These are phyloP conservation scores for Eubucco bourcierii DNA, from an alignment of 2,113 vertebrate species.

Conservation along the genomic window DNA sequence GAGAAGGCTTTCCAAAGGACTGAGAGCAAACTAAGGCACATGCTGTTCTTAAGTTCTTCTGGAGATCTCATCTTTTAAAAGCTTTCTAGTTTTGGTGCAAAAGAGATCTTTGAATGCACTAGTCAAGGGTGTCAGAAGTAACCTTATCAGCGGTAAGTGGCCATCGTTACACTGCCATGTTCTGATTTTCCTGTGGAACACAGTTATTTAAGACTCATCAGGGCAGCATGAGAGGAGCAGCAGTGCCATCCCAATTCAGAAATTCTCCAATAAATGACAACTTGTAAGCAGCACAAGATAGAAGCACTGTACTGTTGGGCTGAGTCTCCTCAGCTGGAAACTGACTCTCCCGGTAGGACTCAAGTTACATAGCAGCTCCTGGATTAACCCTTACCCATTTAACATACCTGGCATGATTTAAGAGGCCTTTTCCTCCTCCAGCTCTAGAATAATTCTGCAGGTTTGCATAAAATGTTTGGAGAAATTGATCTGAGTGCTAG, in stretches of 20 bases:
- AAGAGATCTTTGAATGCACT: not conserved
- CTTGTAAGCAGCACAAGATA: constrained; percentile 41
- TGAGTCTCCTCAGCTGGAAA: constrained; percentile 39
- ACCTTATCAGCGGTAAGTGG: not conserved
- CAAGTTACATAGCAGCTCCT: constrained; percentile 54
- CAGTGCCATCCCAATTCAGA: constrained; percentile 58
- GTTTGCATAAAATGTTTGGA: not conserved
- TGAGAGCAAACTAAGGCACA: not conserved
- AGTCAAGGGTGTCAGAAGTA: not conserved
- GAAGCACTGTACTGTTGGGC: constrained; percentile 34
- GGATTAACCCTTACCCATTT: constrained; percentile 48
- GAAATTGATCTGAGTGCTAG: not conserved
- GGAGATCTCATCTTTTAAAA: not conserved
- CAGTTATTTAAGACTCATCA: constrained; percentile 29
- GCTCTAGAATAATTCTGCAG: not conserved
- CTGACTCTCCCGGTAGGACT: constrained; percentile 47
- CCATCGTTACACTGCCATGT: not conserved
- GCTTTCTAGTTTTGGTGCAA: not conserved
- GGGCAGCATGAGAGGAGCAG: constrained; percentile 40
- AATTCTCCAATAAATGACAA: constrained; percentile 54
- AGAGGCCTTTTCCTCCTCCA: not conserved
- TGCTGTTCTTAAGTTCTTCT: not conserved
- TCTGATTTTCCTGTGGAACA: constrained; percentile 27
- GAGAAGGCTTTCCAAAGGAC: not conserved
- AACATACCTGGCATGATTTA: not conserved